Conservation (phyloP, 2,113 vertebrate species). For the Larimichthys crocea region DNA sequence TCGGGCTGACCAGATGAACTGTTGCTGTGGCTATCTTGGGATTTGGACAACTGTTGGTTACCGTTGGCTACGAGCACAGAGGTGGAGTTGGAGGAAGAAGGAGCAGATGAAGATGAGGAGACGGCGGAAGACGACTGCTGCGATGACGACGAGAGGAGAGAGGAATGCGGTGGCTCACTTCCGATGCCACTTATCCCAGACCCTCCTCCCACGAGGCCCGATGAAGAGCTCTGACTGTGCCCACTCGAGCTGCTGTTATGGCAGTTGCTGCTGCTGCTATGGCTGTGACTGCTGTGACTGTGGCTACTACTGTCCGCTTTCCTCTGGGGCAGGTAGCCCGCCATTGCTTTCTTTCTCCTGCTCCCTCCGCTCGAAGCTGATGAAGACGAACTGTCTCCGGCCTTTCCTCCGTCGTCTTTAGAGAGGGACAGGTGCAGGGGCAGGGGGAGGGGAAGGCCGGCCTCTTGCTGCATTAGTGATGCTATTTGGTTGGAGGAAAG, state of each 20-base stretch:
- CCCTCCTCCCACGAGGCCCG: conserved; percentile 81
- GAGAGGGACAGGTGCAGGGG: conserved; percentile 84
- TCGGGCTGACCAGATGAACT: conserved; percentile 76
- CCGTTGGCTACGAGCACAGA: conserved; percentile 83
- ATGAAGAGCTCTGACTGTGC: conserved; percentile 79
- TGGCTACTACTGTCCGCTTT: conserved; percentile 78
- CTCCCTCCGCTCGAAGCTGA: conserved; percentile 79
- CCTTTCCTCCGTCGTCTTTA: conserved; percentile 82
- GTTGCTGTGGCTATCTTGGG: conserved; percentile 68
- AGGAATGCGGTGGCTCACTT: conserved; percentile 78
- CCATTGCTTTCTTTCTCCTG: conserved; percentile 87
- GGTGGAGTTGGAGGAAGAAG: conserved; percentile 81
- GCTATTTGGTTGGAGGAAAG: conserved; percentile 87
- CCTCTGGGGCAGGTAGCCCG: conserved; percentile 86
- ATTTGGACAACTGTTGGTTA: conserved; percentile 80
- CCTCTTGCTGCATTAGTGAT: conserved; percentile 86
- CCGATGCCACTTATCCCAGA: conserved; percentile 77
- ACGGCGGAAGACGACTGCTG: conserved; percentile 82
- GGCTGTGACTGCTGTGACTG: conserved; percentile 53
- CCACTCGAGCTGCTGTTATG: conserved; percentile 78
- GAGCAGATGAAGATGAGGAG: conserved; percentile 80
- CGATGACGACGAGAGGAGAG: conserved; percentile 79
- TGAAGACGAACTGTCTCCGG: conserved; percentile 72
- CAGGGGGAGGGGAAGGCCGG: conserved; percentile 83
- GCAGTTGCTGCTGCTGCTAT: conserved; percentile 72